Evolutionary conservation across 2,797 vertebrate genomes (phyloP).

Genomic region (Choloepus didactylus): DNA sequence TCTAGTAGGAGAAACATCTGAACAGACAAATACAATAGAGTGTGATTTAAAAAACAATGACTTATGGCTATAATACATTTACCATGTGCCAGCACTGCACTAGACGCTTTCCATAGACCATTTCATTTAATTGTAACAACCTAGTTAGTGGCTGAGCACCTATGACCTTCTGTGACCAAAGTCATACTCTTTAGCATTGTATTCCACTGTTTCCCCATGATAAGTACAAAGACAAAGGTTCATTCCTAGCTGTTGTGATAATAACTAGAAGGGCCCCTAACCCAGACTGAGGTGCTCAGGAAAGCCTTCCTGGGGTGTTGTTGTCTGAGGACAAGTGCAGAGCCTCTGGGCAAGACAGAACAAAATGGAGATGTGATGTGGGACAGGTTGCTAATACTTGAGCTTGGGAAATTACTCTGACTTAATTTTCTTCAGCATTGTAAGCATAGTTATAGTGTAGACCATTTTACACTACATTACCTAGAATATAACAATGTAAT

Average conservation of each 20-base stretch:
- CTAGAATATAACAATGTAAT: slow-evolving; percentile 66
- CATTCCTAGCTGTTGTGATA: background rate
- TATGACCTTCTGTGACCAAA: background rate
- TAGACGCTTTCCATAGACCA: background rate
- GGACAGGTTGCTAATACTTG: background rate
- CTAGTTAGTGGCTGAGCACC: background rate
- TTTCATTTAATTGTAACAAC: slow-evolving; percentile 29
- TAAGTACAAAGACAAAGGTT: background rate
- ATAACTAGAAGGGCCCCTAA: background rate
- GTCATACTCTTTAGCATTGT: background rate
- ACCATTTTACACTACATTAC: slow-evolving; percentile 62
- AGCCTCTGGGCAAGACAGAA: background rate
- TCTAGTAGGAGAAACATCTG: slow-evolving; percentile 23
- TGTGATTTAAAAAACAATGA: background rate
- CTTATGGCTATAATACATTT: background rate
- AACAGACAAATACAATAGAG: background rate
- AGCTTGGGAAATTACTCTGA: slow-evolving; percentile 6
- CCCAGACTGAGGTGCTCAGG: background rate
- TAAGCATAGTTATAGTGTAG: slow-evolving; percentile 37
- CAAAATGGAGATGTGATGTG: background rate
- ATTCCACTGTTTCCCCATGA: too few species aligned
- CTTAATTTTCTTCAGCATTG: slow-evolving; percentile 54
- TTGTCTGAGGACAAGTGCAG: background rate
- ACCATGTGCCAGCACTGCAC: background rate
- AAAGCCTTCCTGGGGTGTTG: background rate